These are phyloP conservation scores for Daubentonia madagascariensis DNA, from an alignment of 2,113 vertebrate species.

Conservation along the genomic window DNA sequence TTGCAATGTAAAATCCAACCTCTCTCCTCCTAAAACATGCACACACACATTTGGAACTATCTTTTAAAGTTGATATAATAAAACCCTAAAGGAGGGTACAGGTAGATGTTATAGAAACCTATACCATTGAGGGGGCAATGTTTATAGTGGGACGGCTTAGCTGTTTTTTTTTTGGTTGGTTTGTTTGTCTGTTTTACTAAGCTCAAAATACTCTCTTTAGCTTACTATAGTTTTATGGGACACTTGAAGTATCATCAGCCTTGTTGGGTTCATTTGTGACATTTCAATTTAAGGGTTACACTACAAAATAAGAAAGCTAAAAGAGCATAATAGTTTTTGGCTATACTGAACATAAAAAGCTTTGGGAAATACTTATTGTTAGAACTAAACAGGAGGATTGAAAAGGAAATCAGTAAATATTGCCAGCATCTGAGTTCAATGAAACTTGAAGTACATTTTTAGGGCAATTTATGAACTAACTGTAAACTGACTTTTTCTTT, in stretches of 20 bases:
- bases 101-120: not conserved
- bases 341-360: not conserved
- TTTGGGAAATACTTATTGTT: not conserved
- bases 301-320: not conserved
- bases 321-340: not conserved
- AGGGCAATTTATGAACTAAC: not conserved
- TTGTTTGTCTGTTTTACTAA: not conserved
- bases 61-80: not conserved
- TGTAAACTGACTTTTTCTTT: conserved; percentile 1
- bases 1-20: not conserved
- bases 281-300: not conserved
- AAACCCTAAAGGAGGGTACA: not conserved
- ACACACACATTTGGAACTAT: not conserved
- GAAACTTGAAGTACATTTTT: not conserved
- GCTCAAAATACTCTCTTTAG: not conserved
- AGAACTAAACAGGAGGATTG: not conserved
- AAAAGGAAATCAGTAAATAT: not conserved
- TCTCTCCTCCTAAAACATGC: not conserved
- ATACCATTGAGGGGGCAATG: conserved; percentile 40
- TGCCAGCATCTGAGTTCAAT: not conserved
- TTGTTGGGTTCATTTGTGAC: not conserved
- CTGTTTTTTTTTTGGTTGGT: not conserved
- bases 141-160: not conserved
- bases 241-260: not conserved
- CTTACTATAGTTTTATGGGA: not conserved